These are phyloP conservation scores for Lemur catta DNA, from an alignment of 2,797 vertebrate genomes.

Conservation along the genomic window DNA sequence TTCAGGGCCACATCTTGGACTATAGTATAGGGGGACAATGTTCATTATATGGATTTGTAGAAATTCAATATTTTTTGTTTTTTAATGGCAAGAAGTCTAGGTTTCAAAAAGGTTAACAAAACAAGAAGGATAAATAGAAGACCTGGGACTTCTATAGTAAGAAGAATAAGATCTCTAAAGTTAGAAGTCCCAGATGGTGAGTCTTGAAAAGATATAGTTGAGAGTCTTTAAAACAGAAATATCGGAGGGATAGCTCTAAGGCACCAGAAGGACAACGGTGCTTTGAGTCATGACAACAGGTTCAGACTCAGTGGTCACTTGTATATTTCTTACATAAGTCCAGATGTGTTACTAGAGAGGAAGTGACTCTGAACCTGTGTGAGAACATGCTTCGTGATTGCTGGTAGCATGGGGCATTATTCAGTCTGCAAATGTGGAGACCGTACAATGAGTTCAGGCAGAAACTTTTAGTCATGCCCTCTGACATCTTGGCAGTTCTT, in stretches of 20 bases:
- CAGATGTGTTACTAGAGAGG: background rate
- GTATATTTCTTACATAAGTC: background rate
- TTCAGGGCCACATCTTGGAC: background rate
- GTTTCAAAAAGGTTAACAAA: background rate
- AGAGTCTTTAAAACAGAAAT: background rate
- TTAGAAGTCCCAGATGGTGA: background rate
- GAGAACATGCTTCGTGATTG: background rate
- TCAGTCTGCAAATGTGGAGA: background rate
- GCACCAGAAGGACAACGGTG: fast-evolving
- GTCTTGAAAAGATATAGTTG: background rate
- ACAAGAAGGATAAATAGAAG: background rate
- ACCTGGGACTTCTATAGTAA: background rate
- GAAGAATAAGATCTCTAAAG: background rate
- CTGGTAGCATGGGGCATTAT: background rate
- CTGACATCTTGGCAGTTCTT: background rate
- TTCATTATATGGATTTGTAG: background rate
- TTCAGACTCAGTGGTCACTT: background rate
- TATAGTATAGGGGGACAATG: background rate
- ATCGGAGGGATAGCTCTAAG: background rate
- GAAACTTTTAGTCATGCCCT: background rate
- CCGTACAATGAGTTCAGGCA: background rate
- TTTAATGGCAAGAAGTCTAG: background rate
- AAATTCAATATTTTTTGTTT: background rate
- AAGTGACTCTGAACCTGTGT: background rate
- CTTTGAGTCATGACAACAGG: background rate